Conservation (phyloP, 1,140 invertebrate genomes). For the Platorchestia sp. region DNA sequence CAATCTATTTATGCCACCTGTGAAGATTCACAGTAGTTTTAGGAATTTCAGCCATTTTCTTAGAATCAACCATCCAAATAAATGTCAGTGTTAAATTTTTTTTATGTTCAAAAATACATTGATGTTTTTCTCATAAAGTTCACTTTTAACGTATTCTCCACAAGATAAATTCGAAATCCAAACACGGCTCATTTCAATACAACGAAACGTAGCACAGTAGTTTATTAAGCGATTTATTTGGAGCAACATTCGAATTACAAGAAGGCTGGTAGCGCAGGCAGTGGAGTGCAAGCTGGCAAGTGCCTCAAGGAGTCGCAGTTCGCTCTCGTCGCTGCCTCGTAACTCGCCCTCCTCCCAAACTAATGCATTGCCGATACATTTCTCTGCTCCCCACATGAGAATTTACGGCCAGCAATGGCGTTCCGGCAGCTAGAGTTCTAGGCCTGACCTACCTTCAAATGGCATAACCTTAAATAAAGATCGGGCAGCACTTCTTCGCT, state of each 20-base stretch:
- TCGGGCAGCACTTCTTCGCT: background rate
- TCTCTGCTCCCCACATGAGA: constrained; percentile 27
- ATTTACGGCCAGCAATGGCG: constrained; percentile 12
- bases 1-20: no score
- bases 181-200: background rate
- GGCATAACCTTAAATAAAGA: constrained; percentile 16
- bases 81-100: no score
- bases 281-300: background rate
- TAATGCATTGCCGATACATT: constrained; percentile 48
- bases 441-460: constrained; percentile 3
- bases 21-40: no score
- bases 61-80: no score
- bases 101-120: no score
- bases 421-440: background rate
- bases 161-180: background rate
- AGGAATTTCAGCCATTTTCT: no score
- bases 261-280: background rate
- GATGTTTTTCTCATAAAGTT: no score
- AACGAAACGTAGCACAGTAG: background rate
- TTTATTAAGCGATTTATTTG: background rate
- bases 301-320: background rate
- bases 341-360: constrained; percentile 19
- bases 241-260: background rate
- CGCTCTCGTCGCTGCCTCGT: background rate
- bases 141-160: no score